These are phyloP conservation scores for Suricata suricatta DNA, from an alignment of 2,113 vertebrate genomes.

Conservation along the genomic window DNA sequence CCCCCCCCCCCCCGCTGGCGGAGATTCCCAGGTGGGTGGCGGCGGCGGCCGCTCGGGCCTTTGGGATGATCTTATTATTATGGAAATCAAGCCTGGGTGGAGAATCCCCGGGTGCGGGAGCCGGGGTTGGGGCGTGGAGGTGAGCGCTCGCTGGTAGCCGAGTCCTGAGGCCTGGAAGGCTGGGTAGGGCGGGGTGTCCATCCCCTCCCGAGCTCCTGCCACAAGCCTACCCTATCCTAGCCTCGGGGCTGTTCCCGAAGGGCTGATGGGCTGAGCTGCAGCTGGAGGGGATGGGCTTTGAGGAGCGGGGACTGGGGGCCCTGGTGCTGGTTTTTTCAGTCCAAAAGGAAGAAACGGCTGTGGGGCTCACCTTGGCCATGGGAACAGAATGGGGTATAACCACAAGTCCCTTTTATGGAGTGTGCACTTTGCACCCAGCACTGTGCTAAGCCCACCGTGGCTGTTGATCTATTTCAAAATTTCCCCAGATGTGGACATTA, in stretches of 20 bases:
- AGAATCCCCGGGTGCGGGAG: not conserved
- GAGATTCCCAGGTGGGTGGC: not conserved
- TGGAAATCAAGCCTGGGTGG: constrained; percentile 67
- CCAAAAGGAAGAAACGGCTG: not conserved
- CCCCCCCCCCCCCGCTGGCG: too few species aligned
- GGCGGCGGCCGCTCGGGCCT: not conserved
- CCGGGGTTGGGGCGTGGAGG: not conserved
- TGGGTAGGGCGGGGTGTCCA: not conserved
- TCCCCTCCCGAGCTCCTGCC: rapidly evolving
- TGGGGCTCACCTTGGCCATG: rapidly evolving
- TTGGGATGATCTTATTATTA: constrained; percentile 74
- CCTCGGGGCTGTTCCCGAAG: rapidly evolving
- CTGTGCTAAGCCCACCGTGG: rapidly evolving
- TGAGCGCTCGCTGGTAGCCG: not conserved
- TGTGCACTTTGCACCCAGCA: rapidly evolving
- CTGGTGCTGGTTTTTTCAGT: not conserved
- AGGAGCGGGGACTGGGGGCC: too few species aligned
- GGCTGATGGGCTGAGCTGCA: not conserved
- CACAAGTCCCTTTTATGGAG: not conserved
- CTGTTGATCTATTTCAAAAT: not conserved
- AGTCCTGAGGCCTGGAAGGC: rapidly evolving
- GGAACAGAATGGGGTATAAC: not conserved
- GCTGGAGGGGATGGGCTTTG: not conserved
- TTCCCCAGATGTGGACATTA: not conserved
- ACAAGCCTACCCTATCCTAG: not conserved